Evolutionary conservation across 2,113 vertebrate species (phyloP), one percentile per base, ranked within the genome.

Genomic region (Mustelus asterias): DNA sequence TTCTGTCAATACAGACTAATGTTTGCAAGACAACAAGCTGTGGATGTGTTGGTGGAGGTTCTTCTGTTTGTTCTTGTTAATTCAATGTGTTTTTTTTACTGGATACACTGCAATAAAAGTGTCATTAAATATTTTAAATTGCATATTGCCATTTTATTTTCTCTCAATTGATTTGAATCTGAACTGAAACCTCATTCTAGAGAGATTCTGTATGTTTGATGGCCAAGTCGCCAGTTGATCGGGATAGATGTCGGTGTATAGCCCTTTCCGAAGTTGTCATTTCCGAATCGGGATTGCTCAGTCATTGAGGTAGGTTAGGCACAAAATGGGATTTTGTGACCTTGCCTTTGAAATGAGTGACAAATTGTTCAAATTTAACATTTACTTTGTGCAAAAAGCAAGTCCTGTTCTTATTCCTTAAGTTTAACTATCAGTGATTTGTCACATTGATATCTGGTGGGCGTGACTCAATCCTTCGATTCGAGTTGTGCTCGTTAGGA

Each of bases 61-160:
- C 24, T 60, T 90, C 78, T 83, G 37, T 83, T 83, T 41, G 78
- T 83, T 72, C 44, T 88, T 92, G 89, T 92, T 92, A 37, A 65
- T 92, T 92, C 60, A 60, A 60, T 92, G 86, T 89, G 37, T 92
- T 65, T 92, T 89, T 90, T 92, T 92, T 90, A 92, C 89, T 92
- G 89, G 89, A 65, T 65, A 92, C 60, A 92, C n/a, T 92, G 89
- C 89, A 92, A 92, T 92, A 92, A 92, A 92, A 18, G 63, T 92
- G 58, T 92, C 33, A 65, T 63, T 92, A 33, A 92, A 92, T 92
- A 92, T 63, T 92, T 92, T 65, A 37, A 65, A 65, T 92, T 14
- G 54, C 60, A 90, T 63, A 10, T 29, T 89, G 24, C 86, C 41
- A 86, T 48, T n/a, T 92, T 29, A 54, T 90, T 90, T 48, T 37